These are phyloP conservation scores for Baryphthengus martii DNA, from an alignment of 2,113 vertebrate genomes.

Conservation along the genomic window DNA sequence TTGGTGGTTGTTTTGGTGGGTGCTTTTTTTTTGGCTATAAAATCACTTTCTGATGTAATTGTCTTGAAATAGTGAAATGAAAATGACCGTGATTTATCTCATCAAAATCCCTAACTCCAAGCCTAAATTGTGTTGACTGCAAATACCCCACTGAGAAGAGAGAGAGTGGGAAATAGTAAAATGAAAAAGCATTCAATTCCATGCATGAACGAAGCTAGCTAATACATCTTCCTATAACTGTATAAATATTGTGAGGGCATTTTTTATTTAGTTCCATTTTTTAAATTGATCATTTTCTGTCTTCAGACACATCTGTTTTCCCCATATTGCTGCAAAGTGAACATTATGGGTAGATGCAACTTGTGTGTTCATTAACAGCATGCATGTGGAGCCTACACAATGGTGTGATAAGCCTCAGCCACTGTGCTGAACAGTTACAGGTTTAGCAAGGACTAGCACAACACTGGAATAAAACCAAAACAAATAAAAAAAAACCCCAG, in stretches of 20 bases:
- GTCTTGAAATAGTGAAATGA: neutral
- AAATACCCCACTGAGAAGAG: neutral
- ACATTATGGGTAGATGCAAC: no score
- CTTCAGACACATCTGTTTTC: neutral
- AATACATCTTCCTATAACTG: neutral
- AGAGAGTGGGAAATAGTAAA: neutral
- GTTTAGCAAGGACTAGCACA: neutral
- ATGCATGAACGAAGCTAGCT: neutral
- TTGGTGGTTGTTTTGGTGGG: neutral
- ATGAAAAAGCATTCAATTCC: neutral
- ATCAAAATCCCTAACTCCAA: neutral
- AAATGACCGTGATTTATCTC: neutral
- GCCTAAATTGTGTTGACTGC: neutral
- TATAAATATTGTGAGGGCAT: neutral
- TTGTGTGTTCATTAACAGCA: neutral
- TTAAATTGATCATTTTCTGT: neutral
- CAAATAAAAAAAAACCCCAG: neutral
- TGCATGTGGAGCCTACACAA: neutral
- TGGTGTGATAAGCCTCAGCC: neutral
- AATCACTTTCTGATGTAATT: neutral
- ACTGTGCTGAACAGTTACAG: neutral
- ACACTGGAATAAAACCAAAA: neutral
- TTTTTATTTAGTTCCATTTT: neutral
- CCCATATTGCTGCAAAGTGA: no score
- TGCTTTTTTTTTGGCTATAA: neutral